phyloP scores from a whole-genome alignment of 92 coral and sea anemone genomes.

The Nematostella vectensis region DNA sequence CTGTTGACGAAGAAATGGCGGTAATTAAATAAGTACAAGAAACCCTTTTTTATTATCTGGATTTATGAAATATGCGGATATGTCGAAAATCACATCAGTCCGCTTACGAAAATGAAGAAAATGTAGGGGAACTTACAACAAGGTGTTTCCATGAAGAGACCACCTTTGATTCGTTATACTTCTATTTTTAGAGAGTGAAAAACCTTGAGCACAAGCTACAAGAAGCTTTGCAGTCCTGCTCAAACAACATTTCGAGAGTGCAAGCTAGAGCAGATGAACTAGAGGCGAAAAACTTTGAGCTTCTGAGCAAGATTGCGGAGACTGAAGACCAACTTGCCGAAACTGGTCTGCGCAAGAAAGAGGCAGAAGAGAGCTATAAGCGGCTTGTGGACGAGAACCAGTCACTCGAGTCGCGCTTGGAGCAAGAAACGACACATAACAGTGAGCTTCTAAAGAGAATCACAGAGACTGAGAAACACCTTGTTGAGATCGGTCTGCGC shows the following conservation, averaged over 20 bases:
- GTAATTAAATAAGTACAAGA: too few species aligned
- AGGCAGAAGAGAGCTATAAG: slow-evolving; percentile 33
- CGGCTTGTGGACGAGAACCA: too few species aligned
- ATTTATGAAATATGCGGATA: too few species aligned
- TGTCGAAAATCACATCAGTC: too few species aligned
- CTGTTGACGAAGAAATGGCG: too few species aligned
- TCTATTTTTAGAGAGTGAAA: slow-evolving; percentile 4
- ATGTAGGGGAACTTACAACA: too few species aligned
- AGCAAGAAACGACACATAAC: slow-evolving; percentile 25
- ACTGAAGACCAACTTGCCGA: slow-evolving; percentile 48
- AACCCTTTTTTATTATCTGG: too few species aligned
- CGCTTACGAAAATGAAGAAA: too few species aligned
- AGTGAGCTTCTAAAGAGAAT: slow-evolving; percentile 34
- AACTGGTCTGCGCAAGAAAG: slow-evolving; percentile 31
- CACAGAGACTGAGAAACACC: neutral
- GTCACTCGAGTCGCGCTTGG: too few species aligned
- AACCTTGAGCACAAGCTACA: slow-evolving; percentile 39
- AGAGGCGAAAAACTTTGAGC: slow-evolving; percentile 13
- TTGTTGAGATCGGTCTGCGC: slow-evolving; percentile 17
- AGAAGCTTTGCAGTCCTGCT: slow-evolving; percentile 26
- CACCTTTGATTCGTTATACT: neutral
- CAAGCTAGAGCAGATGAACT: slow-evolving; percentile 32
- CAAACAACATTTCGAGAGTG: slow-evolving; percentile 32
- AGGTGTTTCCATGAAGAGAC: too few species aligned
- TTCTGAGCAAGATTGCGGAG: slow-evolving; percentile 38